Base-by-base conservation (phyloP, 37 sponge, comb jelly and placozoan genomes). In the Aplysina aerophoba region DNA sequence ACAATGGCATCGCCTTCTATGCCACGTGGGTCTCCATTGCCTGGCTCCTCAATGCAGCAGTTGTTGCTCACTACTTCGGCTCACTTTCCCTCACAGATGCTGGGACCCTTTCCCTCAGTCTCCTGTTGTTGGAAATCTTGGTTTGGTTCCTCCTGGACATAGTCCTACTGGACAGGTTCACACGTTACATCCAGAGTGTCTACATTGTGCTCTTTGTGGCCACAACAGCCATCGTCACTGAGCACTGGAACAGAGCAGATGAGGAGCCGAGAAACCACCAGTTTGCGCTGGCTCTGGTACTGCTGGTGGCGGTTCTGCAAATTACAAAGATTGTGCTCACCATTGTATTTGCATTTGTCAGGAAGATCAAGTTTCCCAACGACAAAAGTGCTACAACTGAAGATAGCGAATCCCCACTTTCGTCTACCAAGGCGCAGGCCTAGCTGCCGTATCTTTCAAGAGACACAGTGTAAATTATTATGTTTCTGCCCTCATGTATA, bases 111-210 rank as follows among this genome's bases (percentile, higher is more conserved):
- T 54, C 54, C 1, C 85, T 84, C 38, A 57, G 33, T 31, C 71
- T 84, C 60, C 71, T 84, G 24, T 60, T 84, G 59, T 55, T 84
- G 25, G 74, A 84, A 61, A 25, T 72, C 4, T 21, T 84, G 75
- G 60, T 71, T 3, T 84, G 85, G 85, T 84, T 71, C 41, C 31
- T 73, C 36, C 28, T 84, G 4, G 85, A 84, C 15, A 40, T 55
- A 21, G 50, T 61, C 75, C 15, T 84, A 1, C 50, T 84, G 41
- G 69, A 84, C 71, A 71, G 68, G 38, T 84, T 72, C 50, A 40
- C 73, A 27, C 85, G 85, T 74, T 84, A 84, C 75, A 84, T 73
- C 53, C 74, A 72, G 53, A 71, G 73, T 55, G 75, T 73, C 39
- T 84, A 84, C 75, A 71, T 73, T 50, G 74, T 71, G 20, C 58